Evolutionary conservation across 1,140 invertebrate species (phyloP), one percentile per base, ranked within the genome.

Genomic region (Berghia stephanieae): DNA sequence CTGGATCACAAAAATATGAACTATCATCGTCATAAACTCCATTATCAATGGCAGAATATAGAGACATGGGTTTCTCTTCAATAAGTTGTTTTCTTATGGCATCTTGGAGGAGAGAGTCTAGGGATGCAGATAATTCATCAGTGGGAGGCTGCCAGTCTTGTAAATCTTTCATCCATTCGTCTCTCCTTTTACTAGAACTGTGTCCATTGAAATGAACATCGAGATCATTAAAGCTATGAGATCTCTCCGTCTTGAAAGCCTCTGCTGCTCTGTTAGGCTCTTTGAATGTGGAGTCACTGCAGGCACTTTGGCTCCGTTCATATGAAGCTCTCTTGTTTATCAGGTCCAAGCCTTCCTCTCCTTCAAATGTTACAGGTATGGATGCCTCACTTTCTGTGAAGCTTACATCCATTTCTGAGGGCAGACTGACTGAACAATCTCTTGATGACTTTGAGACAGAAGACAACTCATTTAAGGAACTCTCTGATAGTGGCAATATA

Each of bases 1-100:
- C 91, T 69, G 94, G 92, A 90, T 95, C 93, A 91, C 95, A 95
- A 24, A 96, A 76, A 21, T 66, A 78, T 5, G 84, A 82, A 52
- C 79, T 79, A 10, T 75, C 79, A n/a, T 82, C 60, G 78, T 83
- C 80, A 78, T 82, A 82, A 21, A 85, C 42, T 42, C 81, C 81
- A 27, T 83, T 84, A 66, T 85, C 76, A 57, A 87, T 74, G 69
- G 82, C 78, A 71, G 83, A 80, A 78, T 79, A 83, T 49, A 87
- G 74, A 38, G 83, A 83, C 46, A 79, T 55, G 8, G 78, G 81
- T 55, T 79, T 82, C 66, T 79, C 68, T 66, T 77, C 78, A 60
- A 76, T 78, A 27, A 78, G 73, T 42, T 82, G 81, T 34, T 79
- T 82, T 10, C 77, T 63, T 27, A 82, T 78, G 36, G 81, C 81